Conservation (phyloP, 1,140 invertebrate species). For the Asbolus verrucosus region DNA sequence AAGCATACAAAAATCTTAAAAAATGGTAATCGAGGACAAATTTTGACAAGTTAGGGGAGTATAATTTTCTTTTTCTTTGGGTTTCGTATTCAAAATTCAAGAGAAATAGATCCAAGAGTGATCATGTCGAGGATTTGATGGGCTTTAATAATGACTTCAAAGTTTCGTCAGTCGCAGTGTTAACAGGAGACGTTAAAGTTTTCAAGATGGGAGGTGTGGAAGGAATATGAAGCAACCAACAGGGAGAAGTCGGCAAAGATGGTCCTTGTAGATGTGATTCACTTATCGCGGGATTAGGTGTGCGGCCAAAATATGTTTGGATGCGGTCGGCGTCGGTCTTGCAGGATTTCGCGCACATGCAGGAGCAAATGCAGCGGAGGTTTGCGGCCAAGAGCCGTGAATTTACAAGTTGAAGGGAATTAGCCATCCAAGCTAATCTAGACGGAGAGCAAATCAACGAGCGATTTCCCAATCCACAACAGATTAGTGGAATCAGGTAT, state of each 20-base stretch:
- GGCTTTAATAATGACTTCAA: too few relatives aligned
- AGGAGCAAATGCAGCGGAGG: conserved; percentile 1
- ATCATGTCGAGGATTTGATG: too few relatives aligned
- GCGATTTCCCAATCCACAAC: conserved; percentile 35
- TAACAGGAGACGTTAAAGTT: too few relatives aligned
- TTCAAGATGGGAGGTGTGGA: too few relatives aligned
- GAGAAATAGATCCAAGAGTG: too few relatives aligned
- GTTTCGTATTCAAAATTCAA: too few relatives aligned
- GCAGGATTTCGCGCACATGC: conserved; percentile 21
- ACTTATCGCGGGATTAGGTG: background rate
- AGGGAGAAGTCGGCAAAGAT: background rate
- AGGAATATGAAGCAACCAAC: too few relatives aligned
- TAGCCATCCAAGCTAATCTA: conserved; percentile 8
- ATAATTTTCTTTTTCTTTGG: too few relatives aligned
- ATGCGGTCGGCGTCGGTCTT: background rate
- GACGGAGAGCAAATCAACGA: conserved; percentile 30
- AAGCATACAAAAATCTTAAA: too few relatives aligned
- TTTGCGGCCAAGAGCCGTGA: conserved; percentile 3
- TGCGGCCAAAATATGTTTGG: conserved; percentile 3
- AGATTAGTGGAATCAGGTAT: conserved; percentile 34
- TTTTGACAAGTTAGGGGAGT: too few relatives aligned
- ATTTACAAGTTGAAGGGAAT: conserved; percentile 24
- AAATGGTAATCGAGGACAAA: too few relatives aligned
- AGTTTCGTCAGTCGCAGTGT: too few relatives aligned
- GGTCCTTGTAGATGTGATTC: background rate